phyloP scores from a whole-genome alignment of 2,888 invertebrate genomes.

The Rhorus exstirpatorius region DNA sequence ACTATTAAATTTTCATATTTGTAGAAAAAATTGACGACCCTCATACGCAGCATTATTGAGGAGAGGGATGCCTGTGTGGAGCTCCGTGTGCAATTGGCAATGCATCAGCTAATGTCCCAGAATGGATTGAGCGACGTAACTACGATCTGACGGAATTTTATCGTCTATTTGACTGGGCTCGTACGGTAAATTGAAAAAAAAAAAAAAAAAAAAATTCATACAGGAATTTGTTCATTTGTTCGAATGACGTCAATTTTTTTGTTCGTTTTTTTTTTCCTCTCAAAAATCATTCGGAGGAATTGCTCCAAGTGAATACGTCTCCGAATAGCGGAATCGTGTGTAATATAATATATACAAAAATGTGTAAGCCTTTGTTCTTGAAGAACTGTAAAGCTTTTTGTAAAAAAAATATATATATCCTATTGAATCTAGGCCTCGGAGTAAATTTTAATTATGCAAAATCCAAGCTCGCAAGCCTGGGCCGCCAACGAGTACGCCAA shows the following conservation, averaged over 20 bases:
- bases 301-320: constrained; percentile 34
- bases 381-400: constrained; percentile 67
- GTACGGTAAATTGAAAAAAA: constrained; percentile 43
- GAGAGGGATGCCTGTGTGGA: constrained; percentile 91
- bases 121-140: constrained; percentile 58
- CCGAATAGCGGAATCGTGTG: constrained; percentile 46
- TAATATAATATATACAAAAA: constrained; percentile 58
- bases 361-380: constrained; percentile 49
- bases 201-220: constrained; percentile 18
- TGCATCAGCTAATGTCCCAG: constrained; percentile 86
- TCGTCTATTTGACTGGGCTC: constrained; percentile 56
- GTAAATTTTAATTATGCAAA: background rate
- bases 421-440: background rate
- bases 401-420: constrained; percentile 59
- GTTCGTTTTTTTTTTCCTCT: constrained; percentile 29
- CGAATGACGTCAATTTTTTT: constrained; percentile 34
- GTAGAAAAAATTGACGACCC: constrained; percentile 88
- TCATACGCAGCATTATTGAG: constrained; percentile 91
- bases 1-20: background rate
- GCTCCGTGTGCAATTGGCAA: constrained; percentile 90
- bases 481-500: no score
- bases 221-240: constrained; percentile 42
- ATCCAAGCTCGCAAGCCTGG: no score
- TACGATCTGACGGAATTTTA: constrained; percentile 50
- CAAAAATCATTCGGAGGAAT: constrained; percentile 19